Base-by-base conservation (phyloP, 2,113 vertebrate species). In the Nerophis lumbriciformis region DNA sequence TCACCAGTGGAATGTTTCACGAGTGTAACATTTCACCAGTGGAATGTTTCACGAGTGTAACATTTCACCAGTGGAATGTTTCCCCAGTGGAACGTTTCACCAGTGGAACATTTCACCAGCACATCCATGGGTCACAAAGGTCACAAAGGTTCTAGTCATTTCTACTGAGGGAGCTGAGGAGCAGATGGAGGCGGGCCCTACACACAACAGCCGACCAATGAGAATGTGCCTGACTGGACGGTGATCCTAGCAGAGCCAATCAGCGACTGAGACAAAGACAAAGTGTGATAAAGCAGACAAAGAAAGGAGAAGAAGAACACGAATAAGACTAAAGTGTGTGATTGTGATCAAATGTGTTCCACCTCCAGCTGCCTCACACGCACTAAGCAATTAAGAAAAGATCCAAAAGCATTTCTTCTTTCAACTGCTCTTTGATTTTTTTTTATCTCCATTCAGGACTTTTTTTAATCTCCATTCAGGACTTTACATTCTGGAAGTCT, bases 251-350 rank as follows among this genome's bases (percentile, higher is more conserved):
- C 83, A 73, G 72, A 82, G 83, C 69, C 72, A 68, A 70, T 88
- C 86, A 86, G 82, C 76, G 82, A 77, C n/a, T n/a, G n/a, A n/a
- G n/a, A n/a, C 70, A 88, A 81, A 53, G 59, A 81, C 80, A 79
- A 78, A 71, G 69, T 74, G 72, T 14, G 78, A 83, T 84, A 72
- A 66, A 68, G 68, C 19, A 87, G 67, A 84, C 76, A 83, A 65
- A 73, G 74, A 78, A 77, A 79, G 64, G 53, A 80, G 85, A 39
- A 64, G 84, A 77, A 66, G 66, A 60, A 73, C 61, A 81, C 52
- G 66, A 77, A 77, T 72, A 83, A 55, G 36, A 79, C 73, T 77
- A 71, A 74, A 69, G 42, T 73, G 67, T 73, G 67, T 75, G 72
- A 85, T 77, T 67, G 59, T 78, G 83, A 86, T 70, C 48, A 72